A percentile compares a stretch with the other conserved stretches of the same genome.
Evolutionary conservation across 2,113 vertebrate species (phyloP).

Genomic region (Tautogolabrus adspersus): DNA sequence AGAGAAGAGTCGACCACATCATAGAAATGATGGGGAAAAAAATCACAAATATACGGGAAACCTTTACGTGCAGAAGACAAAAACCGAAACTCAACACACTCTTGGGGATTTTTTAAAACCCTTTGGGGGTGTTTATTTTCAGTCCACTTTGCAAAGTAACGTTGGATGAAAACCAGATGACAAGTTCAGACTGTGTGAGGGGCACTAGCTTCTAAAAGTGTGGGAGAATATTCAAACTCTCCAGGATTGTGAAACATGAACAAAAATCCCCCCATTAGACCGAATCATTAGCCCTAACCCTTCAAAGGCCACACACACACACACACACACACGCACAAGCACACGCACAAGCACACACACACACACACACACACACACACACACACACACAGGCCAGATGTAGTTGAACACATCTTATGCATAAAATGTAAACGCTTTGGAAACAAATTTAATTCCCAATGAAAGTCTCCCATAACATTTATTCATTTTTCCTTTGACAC

Average conservation of each 20-base stretch:
- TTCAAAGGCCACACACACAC: background rate
- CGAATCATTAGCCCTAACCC: background rate
- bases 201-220: too few species aligned
- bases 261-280: background rate
- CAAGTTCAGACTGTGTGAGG: background rate
- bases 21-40: background rate
- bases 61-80: background rate
- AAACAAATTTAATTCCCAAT: background rate
- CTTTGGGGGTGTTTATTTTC: background rate
- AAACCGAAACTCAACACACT: background rate
- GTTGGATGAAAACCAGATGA: slow-evolving; percentile 33
- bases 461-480: background rate
- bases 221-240: slow-evolving; percentile 13
- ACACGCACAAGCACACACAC: background rate
- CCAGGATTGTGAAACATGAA: slow-evolving; percentile 43
- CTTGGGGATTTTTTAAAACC: background rate
- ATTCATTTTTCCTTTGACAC: background rate
- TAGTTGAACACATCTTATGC: background rate
- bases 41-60: slow-evolving; percentile 8
- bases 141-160: background rate
- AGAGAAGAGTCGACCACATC: accelerated
- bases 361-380: background rate
- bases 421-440: background rate
- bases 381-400: slow-evolving; percentile 16
- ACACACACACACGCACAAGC: slow-evolving; percentile 9